A percentile compares a stretch with the other conserved stretches of the same genome.
These are phyloP conservation scores for Bicyclus anynana DNA, from an alignment of 1,140 invertebrate genomes.

Conservation along the genomic window DNA sequence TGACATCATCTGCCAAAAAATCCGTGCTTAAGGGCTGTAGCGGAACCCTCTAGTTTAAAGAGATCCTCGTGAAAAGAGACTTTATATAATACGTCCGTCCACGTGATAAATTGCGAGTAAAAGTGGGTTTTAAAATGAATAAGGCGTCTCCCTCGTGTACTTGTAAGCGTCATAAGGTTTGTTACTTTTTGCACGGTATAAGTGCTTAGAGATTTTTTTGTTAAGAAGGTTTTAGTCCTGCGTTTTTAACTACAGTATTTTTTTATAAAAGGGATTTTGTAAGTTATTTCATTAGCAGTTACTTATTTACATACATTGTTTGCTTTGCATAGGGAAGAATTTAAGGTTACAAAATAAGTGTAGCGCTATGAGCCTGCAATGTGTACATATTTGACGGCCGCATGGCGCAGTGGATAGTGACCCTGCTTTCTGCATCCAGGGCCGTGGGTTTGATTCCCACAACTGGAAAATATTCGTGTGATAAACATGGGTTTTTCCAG, in stretches of 20 bases:
- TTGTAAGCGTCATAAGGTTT: background rate
- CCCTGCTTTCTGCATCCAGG: too few relatives aligned
- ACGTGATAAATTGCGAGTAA: background rate
- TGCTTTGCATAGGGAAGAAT: too few relatives aligned
- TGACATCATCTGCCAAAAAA: conserved; percentile 47
- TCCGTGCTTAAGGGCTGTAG: conserved; percentile 53
- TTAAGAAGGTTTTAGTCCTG: background rate
- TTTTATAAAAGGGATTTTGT: background rate
- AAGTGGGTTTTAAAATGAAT: conserved; percentile 3
- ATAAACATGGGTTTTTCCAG: too few relatives aligned
- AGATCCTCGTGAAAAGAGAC: conserved; percentile 31
- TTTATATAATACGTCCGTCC: conserved; percentile 19
- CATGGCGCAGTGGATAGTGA: too few relatives aligned
- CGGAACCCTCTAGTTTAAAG: conserved; percentile 32
- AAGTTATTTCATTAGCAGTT: too few relatives aligned
- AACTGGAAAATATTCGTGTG: too few relatives aligned
- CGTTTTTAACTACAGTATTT: background rate
- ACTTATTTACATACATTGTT: too few relatives aligned
- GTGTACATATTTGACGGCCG: too few relatives aligned
- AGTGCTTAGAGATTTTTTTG: background rate
- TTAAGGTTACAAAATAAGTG: too few relatives aligned
- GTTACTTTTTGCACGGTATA: background rate
- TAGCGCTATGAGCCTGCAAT: too few relatives aligned
- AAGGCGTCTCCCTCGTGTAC: background rate
- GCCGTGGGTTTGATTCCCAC: too few relatives aligned